These are phyloP conservation scores for Tetramorium alpestre DNA, from an alignment of 1,140 invertebrate genomes.

Conservation along the genomic window DNA sequence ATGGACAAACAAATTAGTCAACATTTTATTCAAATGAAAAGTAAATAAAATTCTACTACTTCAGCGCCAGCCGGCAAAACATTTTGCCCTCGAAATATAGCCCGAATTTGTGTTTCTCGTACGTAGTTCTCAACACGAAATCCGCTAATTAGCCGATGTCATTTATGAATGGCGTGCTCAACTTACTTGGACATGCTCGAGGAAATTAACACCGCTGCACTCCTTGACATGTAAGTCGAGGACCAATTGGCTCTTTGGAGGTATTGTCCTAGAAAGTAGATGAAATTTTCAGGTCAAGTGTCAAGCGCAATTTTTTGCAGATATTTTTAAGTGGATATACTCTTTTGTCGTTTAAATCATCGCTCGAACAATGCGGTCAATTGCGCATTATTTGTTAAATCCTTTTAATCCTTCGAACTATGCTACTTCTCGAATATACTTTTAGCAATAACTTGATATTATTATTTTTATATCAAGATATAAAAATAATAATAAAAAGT, in stretches of 20 bases:
- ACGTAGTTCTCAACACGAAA: neutral
- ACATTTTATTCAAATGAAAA: neutral
- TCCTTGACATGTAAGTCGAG: slow-evolving; percentile 91
- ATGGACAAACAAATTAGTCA: slow-evolving; percentile 8
- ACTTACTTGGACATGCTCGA: slow-evolving; percentile 96
- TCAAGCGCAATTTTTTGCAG: slow-evolving; percentile 3
- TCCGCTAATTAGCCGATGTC: slow-evolving; percentile 54
- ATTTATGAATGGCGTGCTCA: slow-evolving; percentile 39
- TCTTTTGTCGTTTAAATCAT: neutral
- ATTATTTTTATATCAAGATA: neutral
- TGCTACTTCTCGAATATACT: neutral
- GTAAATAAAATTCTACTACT: slow-evolving; percentile 26
- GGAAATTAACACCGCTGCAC: slow-evolving; percentile 94
- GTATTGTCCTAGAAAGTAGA: slow-evolving; percentile 88
- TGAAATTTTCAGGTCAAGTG: slow-evolving; percentile 39
- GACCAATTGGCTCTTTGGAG: slow-evolving; percentile 90
- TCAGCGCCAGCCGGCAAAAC: neutral
- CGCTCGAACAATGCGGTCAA: neutral
- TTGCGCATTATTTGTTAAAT: slow-evolving; percentile 27
- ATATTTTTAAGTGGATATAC: slow-evolving; percentile 17
- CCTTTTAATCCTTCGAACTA: neutral
- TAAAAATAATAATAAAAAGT: neutral
- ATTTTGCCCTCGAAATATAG: neutral
- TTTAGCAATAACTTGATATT: neutral
- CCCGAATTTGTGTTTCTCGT: neutral